Evolutionary conservation across 2,888 invertebrate genomes (phyloP).

Genomic region (Microplitis deprimator): DNA sequence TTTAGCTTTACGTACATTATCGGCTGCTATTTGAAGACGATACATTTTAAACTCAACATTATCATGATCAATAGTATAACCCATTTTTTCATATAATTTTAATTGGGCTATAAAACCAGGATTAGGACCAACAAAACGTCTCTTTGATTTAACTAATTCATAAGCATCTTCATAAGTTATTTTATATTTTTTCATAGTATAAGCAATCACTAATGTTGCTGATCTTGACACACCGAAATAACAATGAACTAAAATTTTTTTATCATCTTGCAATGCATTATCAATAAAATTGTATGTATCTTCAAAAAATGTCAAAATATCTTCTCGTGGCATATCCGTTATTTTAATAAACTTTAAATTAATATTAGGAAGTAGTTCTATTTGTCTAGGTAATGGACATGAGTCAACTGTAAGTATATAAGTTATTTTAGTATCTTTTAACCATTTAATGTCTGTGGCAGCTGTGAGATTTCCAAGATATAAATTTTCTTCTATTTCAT

Average conservation of each 20-base stretch:
- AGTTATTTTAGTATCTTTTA: conserved; percentile 79
- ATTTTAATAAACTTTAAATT: conserved; percentile 84
- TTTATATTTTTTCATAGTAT: conserved; percentile 88
- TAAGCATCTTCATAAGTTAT: conserved; percentile 82
- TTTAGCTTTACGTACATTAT: conserved; percentile 86
- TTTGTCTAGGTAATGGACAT: conserved; percentile 84
- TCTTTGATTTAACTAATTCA: conserved; percentile 79
- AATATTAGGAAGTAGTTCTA: conserved; percentile 79
- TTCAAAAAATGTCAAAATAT: conserved; percentile 85
- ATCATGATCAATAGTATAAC: conserved; percentile 80
- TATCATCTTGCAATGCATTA: conserved; percentile 76
- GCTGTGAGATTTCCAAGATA: conserved; percentile 83
- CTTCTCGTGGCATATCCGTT: conserved; percentile 88
- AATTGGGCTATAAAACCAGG: conserved; percentile 86
- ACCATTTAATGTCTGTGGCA: conserved; percentile 80
- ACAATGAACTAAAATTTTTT: conserved; percentile 89
- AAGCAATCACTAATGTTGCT: conserved; percentile 88
- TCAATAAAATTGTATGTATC: conserved; percentile 85
- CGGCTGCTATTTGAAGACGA: conserved; percentile 84
- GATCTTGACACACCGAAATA: conserved; percentile 94
- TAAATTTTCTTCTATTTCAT: conserved; percentile 74
- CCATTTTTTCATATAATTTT: conserved; percentile 85
- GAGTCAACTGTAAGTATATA: conserved; percentile 89
- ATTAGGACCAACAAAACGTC: conserved; percentile 84
- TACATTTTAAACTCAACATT: conserved; percentile 83